These are phyloP conservation scores for Machaerirhynchus nigripectus DNA, from an alignment of 2,113 vertebrate genomes.

Conservation along the genomic window DNA sequence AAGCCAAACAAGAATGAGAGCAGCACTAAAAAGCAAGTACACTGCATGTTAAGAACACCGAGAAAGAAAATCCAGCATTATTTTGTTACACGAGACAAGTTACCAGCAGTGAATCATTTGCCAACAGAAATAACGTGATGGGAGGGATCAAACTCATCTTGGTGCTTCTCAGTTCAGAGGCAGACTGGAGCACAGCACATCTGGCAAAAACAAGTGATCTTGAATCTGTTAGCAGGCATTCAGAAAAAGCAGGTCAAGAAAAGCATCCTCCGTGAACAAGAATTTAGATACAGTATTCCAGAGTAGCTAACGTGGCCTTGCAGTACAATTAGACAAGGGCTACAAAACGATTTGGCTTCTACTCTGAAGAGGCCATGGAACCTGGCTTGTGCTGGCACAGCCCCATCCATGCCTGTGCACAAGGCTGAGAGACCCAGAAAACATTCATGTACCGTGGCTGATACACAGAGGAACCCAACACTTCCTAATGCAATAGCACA, in stretches of 20 bases:
- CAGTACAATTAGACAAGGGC: background rate
- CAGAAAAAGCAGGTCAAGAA: background rate
- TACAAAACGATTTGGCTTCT: background rate
- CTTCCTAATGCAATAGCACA: background rate
- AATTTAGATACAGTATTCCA: background rate
- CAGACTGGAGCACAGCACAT: background rate
- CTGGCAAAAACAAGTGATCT: background rate
- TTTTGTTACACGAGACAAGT: background rate
- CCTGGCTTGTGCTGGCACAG: background rate
- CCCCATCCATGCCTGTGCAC: background rate
- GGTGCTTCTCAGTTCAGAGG: background rate
- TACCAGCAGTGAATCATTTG: background rate
- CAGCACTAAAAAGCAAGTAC: background rate
- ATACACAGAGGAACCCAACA: background rate
- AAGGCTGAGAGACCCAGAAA: background rate
- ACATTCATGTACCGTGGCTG: rapidly evolving
- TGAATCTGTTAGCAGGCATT: background rate
- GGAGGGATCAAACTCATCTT: background rate
- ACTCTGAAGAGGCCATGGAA: background rate
- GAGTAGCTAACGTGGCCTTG: background rate
- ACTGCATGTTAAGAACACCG: background rate
- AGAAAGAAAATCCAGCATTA: background rate
- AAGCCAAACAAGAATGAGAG: background rate
- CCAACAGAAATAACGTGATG: background rate
- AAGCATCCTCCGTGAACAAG: background rate